phyloP scores from a whole-genome alignment of 2,113 vertebrate species.

The Kryptolebias marmoratus region DNA sequence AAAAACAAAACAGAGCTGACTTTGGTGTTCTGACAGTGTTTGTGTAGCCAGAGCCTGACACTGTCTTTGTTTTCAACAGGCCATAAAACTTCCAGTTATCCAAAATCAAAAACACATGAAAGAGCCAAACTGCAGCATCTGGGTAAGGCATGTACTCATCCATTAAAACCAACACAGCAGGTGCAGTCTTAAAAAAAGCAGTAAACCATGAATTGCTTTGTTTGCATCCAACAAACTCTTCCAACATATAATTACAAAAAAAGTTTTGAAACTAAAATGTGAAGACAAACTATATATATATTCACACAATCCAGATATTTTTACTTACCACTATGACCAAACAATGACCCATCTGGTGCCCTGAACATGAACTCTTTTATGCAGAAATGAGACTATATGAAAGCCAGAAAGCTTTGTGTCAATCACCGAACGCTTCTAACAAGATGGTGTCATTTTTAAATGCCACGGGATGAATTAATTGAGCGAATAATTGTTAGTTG shows the following conservation, averaged over 20 bases:
- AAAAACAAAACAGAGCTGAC: too few species aligned
- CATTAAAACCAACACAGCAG: slow-evolving; percentile 21
- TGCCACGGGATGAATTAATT: background rate
- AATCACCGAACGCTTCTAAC: too few species aligned
- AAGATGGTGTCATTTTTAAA: background rate
- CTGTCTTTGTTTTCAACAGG: background rate
- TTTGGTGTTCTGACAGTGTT: background rate
- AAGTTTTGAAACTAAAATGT: too few species aligned
- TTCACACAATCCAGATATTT: too few species aligned
- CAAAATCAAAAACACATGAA: slow-evolving; percentile 16
- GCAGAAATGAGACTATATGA: too few species aligned
- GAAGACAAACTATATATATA: too few species aligned
- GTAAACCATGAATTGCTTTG: background rate
- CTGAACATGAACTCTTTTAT: too few species aligned
- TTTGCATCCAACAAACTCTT: too few species aligned
- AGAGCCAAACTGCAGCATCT: slow-evolving; percentile 18
- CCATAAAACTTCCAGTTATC: background rate
- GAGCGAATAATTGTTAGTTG: background rate
- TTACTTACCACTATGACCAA: too few species aligned
- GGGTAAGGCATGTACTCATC: background rate
- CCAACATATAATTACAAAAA: too few species aligned
- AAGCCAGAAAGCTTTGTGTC: too few species aligned
- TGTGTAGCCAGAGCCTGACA: background rate
- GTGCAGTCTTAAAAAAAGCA: background rate
- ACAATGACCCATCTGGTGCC: too few species aligned